A percentile compares a stretch with the other conserved stretches of the same genome.
Evolutionary conservation across 1,140 invertebrate species (phyloP).

Genomic region (Drosophila lacteicornis): DNA sequence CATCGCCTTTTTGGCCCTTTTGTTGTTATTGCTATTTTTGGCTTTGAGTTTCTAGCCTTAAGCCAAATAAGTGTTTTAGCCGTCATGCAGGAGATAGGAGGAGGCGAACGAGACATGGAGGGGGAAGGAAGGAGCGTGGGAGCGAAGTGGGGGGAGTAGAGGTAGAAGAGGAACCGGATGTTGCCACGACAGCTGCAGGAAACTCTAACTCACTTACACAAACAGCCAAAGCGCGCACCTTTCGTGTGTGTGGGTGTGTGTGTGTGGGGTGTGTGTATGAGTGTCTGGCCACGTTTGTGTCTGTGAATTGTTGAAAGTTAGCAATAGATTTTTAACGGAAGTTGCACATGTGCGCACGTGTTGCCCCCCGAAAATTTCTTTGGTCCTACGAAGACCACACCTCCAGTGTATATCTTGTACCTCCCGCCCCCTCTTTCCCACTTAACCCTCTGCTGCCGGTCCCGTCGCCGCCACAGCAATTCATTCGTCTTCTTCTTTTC

Average conservation of each 20-base stretch:
- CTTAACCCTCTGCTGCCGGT: background rate
- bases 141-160: conserved; percentile 13
- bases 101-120: conserved; percentile 8
- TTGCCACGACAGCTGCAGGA: conserved; percentile 82
- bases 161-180: conserved; percentile 67
- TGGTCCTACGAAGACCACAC: conserved; percentile 10
- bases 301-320: conserved; percentile 80
- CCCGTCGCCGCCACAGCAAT: conserved; percentile 24
- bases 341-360: conserved; percentile 83
- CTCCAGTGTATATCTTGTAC: conserved; percentile 25
- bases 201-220: conserved; percentile 82
- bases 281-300: conserved; percentile 43
- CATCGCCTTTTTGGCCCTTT: background rate
- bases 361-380: conserved; percentile 49
- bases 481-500: conserved; percentile 38
- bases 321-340: conserved; percentile 83
- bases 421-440: background rate
- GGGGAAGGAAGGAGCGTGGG: background rate
- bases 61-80: conserved; percentile 82
- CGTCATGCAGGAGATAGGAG: conserved; percentile 50
- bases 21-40: conserved; percentile 62
- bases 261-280: conserved; percentile 25
- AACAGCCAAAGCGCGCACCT: conserved; percentile 64
- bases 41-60: conserved; percentile 79
- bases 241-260: conserved; percentile 11